Base-by-base conservation (phyloP, 2,888 invertebrate genomes). In the Melieria picta region DNA sequence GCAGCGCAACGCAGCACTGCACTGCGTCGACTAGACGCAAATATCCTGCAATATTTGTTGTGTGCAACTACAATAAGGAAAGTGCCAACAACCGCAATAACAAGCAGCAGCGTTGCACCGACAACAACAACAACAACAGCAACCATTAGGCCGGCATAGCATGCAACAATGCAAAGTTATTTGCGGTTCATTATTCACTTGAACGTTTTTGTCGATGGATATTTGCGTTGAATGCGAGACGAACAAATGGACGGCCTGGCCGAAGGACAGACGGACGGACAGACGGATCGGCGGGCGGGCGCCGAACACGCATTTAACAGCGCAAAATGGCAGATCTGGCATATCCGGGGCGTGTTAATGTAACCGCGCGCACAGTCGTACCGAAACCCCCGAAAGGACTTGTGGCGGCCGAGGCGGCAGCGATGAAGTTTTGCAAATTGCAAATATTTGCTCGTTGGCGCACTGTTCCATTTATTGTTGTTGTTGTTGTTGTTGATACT, bases 121-220 rank as follows among this genome's bases (percentile, higher is more conserved):
- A 11, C 30, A 6, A 30, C 13, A 48, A 16, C 13, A 48, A 16
- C 30, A 65, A 43, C 46, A 65, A 64, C 64, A 9, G 43, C 5
- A 65, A 65, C 5, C 42, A 43, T 30, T 13, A n/a, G 50, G 60
- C 50, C 13, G 42, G 16, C 16, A 60, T 4, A 11, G 48, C 4
- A 16, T 58, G 67, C 42, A 66, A 57, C 66, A 62, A 69, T 64
- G 42, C 60, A 62, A 43, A 48, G 63, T 69, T 75, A 74, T 71
- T 74, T 75, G 75, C 61, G 75, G 75, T 74, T 73, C 75, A 75
- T 75, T 75, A 75, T 75, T 71, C 57, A 68, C 65, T 68, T 69
- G 71, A 56, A 57, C 16, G 48, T 75, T 66, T 69, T 57, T 55
- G 42, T 58, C 47, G 48, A 52, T 52, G 52, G 13, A 13, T 52